A percentile compares a stretch with the other conserved stretches of the same genome.
phyloP scores from a whole-genome alignment of 2,888 invertebrate genomes.

The Lepidonotus clava region DNA sequence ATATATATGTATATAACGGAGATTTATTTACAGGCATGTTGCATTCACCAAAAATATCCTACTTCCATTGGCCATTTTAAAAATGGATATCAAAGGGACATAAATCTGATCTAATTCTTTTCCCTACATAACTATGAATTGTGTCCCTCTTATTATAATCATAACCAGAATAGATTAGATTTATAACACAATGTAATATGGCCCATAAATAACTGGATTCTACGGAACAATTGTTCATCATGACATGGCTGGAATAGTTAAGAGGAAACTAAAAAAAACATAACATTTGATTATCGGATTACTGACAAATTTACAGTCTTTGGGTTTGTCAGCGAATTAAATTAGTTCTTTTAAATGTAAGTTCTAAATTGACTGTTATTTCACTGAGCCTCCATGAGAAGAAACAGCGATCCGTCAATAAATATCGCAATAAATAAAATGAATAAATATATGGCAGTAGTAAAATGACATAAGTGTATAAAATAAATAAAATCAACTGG shows the following conservation, averaged over 20 bases:
- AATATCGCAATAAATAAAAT: conserved; percentile 46
- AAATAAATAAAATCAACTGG: conserved; percentile 31
- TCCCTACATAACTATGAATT: neutral
- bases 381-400: neutral
- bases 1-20: conserved; percentile 29
- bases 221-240: neutral
- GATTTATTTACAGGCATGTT: conserved; percentile 36
- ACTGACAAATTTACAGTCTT: conserved; percentile 20
- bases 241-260: conserved; percentile 19
- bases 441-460: conserved; percentile 49
- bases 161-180: neutral
- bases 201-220: conserved; percentile 6
- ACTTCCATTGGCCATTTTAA: neutral
- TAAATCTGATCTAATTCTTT: neutral
- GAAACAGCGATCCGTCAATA: conserved; percentile 1
- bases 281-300: neutral
- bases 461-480: conserved; percentile 48
- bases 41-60: conserved; percentile 24
- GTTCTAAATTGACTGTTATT: neutral
- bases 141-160: neutral
- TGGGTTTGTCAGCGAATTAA: neutral
- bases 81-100: neutral
- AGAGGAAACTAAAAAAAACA: neutral
- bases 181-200: neutral
- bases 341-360: conserved; percentile 1